phyloP scores from a whole-genome alignment of 2,113 vertebrate species.

The Psephotus haematonotus region DNA sequence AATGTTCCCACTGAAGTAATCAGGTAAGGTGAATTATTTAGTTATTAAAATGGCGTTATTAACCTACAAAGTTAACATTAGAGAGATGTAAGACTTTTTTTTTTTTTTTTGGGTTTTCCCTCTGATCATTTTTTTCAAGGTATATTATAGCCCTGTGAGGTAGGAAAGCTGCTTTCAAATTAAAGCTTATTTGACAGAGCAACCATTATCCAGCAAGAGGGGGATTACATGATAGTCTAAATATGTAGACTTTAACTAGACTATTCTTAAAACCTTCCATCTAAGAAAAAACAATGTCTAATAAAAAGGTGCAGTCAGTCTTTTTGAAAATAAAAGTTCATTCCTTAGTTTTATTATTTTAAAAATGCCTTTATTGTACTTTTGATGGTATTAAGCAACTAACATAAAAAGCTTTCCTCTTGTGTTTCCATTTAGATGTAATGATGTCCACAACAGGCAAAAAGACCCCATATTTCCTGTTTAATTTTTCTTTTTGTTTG shows the following conservation, averaged over 20 bases:
- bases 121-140: not conserved
- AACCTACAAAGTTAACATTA: not conserved
- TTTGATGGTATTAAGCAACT: not conserved
- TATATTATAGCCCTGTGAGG: not conserved
- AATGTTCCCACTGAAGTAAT: not conserved
- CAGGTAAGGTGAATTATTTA: not conserved
- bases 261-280: not conserved
- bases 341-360: not conserved
- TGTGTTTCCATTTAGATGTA: not conserved
- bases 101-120: not conserved
- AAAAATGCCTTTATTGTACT: not conserved
- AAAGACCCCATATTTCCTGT: not conserved
- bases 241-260: not conserved
- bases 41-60: not conserved
- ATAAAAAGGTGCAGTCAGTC: not conserved
- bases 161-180: not conserved
- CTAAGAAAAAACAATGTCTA: not conserved
- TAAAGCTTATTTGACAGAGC: not conserved
- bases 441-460: not conserved
- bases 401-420: not conserved
- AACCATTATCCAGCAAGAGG: not conserved
- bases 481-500: not conserved
- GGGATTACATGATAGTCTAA: not conserved
- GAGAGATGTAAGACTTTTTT: not conserved
- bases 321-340: not conserved